Evolutionary conservation across 2,113 vertebrate genomes (phyloP), one percentile per base, ranked within the genome.

Genomic region (Cheilinus undulatus): DNA sequence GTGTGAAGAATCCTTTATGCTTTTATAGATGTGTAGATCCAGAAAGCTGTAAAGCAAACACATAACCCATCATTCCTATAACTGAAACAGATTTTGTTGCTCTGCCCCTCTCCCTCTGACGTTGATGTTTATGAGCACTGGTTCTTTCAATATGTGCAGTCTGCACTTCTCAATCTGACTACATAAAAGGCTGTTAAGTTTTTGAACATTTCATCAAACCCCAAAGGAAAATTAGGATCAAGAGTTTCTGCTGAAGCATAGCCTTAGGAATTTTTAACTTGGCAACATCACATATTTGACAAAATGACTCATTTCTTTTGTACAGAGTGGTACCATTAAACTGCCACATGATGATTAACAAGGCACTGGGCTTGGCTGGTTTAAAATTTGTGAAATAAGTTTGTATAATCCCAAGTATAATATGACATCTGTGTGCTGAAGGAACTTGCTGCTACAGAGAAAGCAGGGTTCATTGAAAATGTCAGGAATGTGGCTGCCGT

Each of bases 401-500:
- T 59, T 27, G 6, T 62, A 23, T 51, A 27, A 34, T 67, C 20
- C 23, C 38, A 11, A 67, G 22, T 61, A 24, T 64, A 34, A 77
- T 61, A 70, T 45, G 3, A 27, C 67, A 40, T 50, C 13, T 14
- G 38, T 61, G 20, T 63, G 40, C 23, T 77, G n/a, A 58, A 54
- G 36, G n/a, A 60, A 85, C 36, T 34, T 45, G 80, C 65, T 52
- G 34, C 15, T 53, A 28, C 2, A 7, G 38, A 75, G 68, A 64
- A 26, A 57, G 36, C 50, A 62, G 38, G 58, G 23, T 76, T 62
- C 24, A 56, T 4, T 63, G 58, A 62, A 87, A 77, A 89, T 81
- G 79, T 86, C 80, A 83, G 53, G 59, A 20, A 79, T 66, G 71
- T 53, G 52, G 57, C 74, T 67, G 58, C 69, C 69, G 61, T 38